These are phyloP conservation scores for Melanaphis sacchari DNA, from an alignment of 1,140 invertebrate genomes.

Conservation along the genomic window DNA sequence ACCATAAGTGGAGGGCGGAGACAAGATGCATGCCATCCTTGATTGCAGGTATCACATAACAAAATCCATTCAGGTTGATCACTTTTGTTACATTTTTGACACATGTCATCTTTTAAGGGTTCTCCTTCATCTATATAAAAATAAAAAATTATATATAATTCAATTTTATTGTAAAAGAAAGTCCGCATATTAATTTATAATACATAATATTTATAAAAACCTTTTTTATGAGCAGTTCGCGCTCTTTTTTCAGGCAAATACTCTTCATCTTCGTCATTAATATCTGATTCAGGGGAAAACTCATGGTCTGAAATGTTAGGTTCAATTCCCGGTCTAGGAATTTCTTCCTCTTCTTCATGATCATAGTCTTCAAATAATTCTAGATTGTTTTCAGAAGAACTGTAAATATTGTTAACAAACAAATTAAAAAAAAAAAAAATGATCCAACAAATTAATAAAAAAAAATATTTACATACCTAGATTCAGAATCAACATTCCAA, in stretches of 20 bases:
- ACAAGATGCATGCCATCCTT: slow-evolving; percentile 94
- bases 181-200: not conserved
- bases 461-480: slow-evolving; percentile 64
- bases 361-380: slow-evolving; percentile 68
- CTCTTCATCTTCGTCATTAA: slow-evolving; percentile 70
- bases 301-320: slow-evolving; percentile 87
- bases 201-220: not conserved
- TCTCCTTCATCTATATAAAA: slow-evolving; percentile 61
- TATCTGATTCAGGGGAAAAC: slow-evolving; percentile 82
- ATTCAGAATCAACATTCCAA: slow-evolving; percentile 74
- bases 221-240: slow-evolving; percentile 67
- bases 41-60: slow-evolving; percentile 92
- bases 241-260: slow-evolving; percentile 72
- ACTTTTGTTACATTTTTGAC: slow-evolving; percentile 84
- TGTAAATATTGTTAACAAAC: slow-evolving; percentile 19
- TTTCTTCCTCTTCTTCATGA: slow-evolving; percentile 67
- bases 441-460: not conserved
- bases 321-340: slow-evolving; percentile 57
- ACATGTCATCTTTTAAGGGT: slow-evolving; percentile 71
- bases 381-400: slow-evolving; percentile 69
- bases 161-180: not conserved
- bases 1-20: slow-evolving; percentile 87
- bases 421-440: not conserved
- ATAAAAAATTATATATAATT: not conserved
- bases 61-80: slow-evolving; percentile 97